Evolutionary conservation across 2,113 vertebrate species (phyloP), one percentile per base, ranked within the genome.

Genomic region (Rhineura floridana): DNA sequence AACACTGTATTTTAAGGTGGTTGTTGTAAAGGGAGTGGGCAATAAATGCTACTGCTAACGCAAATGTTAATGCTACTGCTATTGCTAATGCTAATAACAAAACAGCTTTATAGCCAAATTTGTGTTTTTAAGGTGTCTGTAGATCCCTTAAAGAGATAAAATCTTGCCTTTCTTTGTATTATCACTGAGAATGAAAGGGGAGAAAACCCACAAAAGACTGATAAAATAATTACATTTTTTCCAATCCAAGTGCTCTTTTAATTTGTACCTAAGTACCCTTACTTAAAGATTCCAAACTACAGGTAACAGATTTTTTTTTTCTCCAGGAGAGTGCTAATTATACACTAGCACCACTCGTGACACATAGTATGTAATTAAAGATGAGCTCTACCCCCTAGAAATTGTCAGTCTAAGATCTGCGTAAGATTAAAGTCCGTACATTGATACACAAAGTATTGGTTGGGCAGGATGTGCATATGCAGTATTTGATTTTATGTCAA

Each of bases 351-450:
- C 72, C 30, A 63, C 59, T 42, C 69, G 17, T 25, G 81, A 72
- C 75, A 62, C 50, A 62, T 46, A 25, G 44, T 70, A 72, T 79
- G 33, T 72, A 72, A 85, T 89, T 84, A 79, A 79, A 72, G 78
- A 87, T 72, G 52, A 87, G 65, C 3, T 19, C 69, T 55, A 55
- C 21, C 42, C 63, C 12, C 2, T 39, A 59, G 50, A 59, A 62
- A 62, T 59, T 59, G 46, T 10, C 39, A 62, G 3, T 15, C 70
- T 30, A 28, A 52, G 23, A 52, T 3, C 2, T 12, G 13, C 72
- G 50, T 50, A 85, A 36, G n/a, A 23, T 62, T 44, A 46, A 82
- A 44, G 59, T 28, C 46, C 30, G 15, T 15, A 44, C 15, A n/a
- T 33, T 30, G 25, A 62, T 75, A 30, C n/a, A 3, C 15, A 44